Base-by-base conservation (phyloP, 2,797 vertebrate genomes). In the Lepidocolaptes lacrymiger region DNA sequence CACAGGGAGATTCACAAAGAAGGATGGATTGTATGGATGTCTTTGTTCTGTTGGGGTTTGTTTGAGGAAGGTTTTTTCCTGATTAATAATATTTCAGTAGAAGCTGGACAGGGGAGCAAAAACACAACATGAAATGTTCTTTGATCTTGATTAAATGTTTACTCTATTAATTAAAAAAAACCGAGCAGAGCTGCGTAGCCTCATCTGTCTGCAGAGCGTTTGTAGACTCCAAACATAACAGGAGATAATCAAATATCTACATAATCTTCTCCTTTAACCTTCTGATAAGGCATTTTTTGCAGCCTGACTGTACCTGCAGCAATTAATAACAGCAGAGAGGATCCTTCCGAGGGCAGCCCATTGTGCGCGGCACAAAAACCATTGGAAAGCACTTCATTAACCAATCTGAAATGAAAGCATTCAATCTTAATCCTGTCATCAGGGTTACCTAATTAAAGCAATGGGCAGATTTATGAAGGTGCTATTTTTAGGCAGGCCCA, bases 401-500 rank as follows among this genome's bases (percentile, higher is more conserved):
- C 92, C 78, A 34, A 56, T 55, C 62, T 88, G 63, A 79, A 95
- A 95, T 77, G 89, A 95, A 96, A 93, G 92, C 87, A 77, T 52
- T 97, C 94, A 90, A 85, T 94, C 95, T 93, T 93, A 92, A 97
- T 96, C 96, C 95, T 94, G 94, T 85, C 95, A 95, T 81, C 73
- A 71, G 73, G 48, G 59, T 67, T 94, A 95, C 86, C 90, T 96
- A 96, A 97, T 97, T 96, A 98, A 93, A 96, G 96, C 88, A 95
- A 94, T 6, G 55, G 84, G 71, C 73, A 93, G 94, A 95, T 96
- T 97, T 97, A 97, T 97, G 97, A 93, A 86, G 84, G 55, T 91
- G 93, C 93, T 98, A 96, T 97, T 97, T 97, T 98, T 97, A 96
- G 84, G 77, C 72, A 77, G 72, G 66, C 93, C 95, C 77, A 9